These are phyloP conservation scores for Eudemis profundana DNA, from an alignment of 2,888 invertebrate species.

Conservation along the genomic window DNA sequence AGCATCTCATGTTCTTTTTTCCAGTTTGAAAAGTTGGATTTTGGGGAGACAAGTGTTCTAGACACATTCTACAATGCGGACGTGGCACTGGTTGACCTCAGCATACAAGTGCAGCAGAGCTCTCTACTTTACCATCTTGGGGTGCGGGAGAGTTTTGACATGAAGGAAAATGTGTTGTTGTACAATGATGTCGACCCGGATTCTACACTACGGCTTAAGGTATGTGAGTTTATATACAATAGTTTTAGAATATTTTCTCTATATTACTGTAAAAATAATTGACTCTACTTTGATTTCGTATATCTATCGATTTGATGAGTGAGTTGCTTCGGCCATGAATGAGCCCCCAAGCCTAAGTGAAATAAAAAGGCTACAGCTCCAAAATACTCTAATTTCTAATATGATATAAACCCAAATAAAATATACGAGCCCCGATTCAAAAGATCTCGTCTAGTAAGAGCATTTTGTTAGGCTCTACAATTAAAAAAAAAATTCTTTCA, in stretches of 20 bases:
- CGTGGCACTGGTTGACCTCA: constrained; percentile 97
- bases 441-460: too few species aligned
- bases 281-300: too few species aligned
- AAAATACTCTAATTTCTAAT: too few species aligned
- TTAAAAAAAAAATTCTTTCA: too few species aligned
- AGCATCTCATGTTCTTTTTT: constrained; percentile 58
- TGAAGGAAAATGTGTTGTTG: constrained; percentile 96
- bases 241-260: neutral
- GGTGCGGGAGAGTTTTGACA: constrained; percentile 98
- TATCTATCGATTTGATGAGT: too few species aligned
- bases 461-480: too few species aligned
- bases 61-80: constrained; percentile 99
- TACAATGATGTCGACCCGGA: constrained; percentile 96
- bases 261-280: too few species aligned
- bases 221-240: constrained; percentile 62
- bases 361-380: too few species aligned
- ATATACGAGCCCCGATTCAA: too few species aligned
- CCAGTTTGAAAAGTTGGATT: constrained; percentile 98
- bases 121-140: constrained; percentile 98
- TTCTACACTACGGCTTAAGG: constrained; percentile 94
- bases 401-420: too few species aligned
- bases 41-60: constrained; percentile 97
- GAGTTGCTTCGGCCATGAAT: too few species aligned
- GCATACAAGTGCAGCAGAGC: constrained; percentile 95
- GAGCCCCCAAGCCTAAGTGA: too few species aligned